A percentile compares a stretch with the other conserved stretches of the same genome.
Evolutionary conservation across 2,888 invertebrate genomes (phyloP).

Genomic region (Leptinotarsa rubiginosa): DNA sequence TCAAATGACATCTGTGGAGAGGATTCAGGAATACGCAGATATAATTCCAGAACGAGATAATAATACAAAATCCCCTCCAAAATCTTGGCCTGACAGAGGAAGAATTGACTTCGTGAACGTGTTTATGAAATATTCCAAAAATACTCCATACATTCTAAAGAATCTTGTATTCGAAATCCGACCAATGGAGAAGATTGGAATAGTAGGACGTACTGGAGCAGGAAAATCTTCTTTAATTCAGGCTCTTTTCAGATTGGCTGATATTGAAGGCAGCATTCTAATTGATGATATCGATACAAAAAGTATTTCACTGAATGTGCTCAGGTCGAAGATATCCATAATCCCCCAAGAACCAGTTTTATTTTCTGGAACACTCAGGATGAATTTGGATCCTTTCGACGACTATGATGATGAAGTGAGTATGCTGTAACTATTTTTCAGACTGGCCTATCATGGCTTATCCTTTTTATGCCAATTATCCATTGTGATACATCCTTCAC

Average conservation of each 20-base stretch:
- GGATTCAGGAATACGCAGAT: slow-evolving; percentile 83
- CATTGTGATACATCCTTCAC: background rate
- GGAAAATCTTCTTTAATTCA: slow-evolving; percentile 83
- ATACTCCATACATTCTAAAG: slow-evolving; percentile 79
- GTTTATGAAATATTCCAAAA: slow-evolving; percentile 77
- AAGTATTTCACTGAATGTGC: slow-evolving; percentile 73
- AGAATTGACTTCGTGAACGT: slow-evolving; percentile 76
- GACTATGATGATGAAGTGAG: slow-evolving; percentile 78
- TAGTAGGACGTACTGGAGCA: slow-evolving; percentile 86
- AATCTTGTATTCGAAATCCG: slow-evolving; percentile 76
- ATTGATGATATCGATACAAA: slow-evolving; percentile 83
- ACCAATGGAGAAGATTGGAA: slow-evolving; percentile 78
- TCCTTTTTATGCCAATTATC: background rate
- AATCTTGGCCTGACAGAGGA: slow-evolving; percentile 81
- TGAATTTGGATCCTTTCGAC: slow-evolving; percentile 91
- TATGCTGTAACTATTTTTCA: background rate
- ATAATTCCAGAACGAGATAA: slow-evolving; percentile 71
- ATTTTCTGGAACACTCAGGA: slow-evolving; percentile 87
- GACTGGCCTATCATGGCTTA: background rate
- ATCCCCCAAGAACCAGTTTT: slow-evolving; percentile 89
- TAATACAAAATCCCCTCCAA: slow-evolving; percentile 67
- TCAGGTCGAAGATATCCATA: slow-evolving; percentile 80
- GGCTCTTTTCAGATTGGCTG: slow-evolving; percentile 83
- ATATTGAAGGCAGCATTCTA: slow-evolving; percentile 79
- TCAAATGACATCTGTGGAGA: slow-evolving; percentile 91